Evolutionary conservation across 2,888 invertebrate species (phyloP), one percentile per base, ranked within the genome.

Genomic region (Drosophila bunnanda): DNA sequence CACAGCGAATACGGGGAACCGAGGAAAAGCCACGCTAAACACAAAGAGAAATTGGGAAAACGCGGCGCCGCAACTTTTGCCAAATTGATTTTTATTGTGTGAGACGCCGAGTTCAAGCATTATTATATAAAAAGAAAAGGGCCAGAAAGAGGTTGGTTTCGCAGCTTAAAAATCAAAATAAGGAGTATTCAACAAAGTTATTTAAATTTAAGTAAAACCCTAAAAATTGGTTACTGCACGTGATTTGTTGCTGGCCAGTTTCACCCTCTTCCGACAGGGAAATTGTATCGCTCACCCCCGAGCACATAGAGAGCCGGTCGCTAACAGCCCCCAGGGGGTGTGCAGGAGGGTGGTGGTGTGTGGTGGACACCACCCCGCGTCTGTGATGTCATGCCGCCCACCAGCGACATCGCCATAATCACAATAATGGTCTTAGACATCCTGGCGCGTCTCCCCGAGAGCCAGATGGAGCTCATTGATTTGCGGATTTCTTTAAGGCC

Each of bases 21-120:
- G 22, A 75, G 73, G 76, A 71, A 77, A 77, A 68, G 58, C 60
- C 44, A 65, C 70, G 57, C 65, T 53, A 65, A 69, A 68, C 65
- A 57, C 58, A 69, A 69, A 65, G 68, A 66, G 43, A 54, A 76
- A 74, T 48, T 53, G 34, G 58, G 50, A 67, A 79, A 73, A 75
- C 77, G 67, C 58, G 68, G 54, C 67, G 73, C 58, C 84, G 87
- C 77, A 70, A 75, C 82, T 60, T 55, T 78, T 83, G 77, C 75
- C 75, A 83, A 84, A 86, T 86, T 88, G 89, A 86, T 86, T 86
- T 88, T 86, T 80, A 87, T 88, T 80, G 77, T 68, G 66, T 75
- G 72, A 46, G 78, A 74, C 74, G 76, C 53, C 54, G 66, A 67
- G 67, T 67, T 67, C 67, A 54, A 61, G 68, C 52, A 55, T 62